These are phyloP conservation scores for Gallirallus australis DNA, from an alignment of 2,797 vertebrate genomes.

Conservation along the genomic window DNA sequence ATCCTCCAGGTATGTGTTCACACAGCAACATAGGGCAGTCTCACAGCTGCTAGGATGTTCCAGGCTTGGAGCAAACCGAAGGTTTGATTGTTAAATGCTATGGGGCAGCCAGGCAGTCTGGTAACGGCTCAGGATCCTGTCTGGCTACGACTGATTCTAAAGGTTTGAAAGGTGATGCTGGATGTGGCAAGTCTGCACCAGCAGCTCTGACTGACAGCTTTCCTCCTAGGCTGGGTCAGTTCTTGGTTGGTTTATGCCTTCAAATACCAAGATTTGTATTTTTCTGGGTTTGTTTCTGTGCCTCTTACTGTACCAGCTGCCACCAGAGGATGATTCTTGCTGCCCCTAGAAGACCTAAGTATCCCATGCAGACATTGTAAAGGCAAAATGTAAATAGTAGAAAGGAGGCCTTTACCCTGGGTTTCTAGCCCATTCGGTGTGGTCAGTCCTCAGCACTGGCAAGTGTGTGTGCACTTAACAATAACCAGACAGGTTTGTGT, in stretches of 20 bases:
- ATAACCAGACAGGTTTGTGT: background rate
- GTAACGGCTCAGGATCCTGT: background rate
- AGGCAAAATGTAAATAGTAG: background rate
- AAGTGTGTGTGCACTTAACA: background rate
- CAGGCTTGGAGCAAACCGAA: background rate
- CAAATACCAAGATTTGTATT: background rate
- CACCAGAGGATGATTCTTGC: background rate
- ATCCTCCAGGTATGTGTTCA: conserved; percentile 73
- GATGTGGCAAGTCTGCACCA: background rate
- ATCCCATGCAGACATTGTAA: background rate
- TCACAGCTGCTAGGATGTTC: background rate
- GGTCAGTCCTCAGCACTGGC: background rate
- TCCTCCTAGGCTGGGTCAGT: background rate
- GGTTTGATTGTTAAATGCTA: accelerated
- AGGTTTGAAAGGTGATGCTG: background rate
- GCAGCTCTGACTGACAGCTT: background rate
- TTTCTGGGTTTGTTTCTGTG: background rate
- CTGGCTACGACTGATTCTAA: background rate
- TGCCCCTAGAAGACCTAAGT: background rate
- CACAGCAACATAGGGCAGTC: accelerated
- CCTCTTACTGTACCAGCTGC: background rate
- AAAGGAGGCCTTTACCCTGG: background rate
- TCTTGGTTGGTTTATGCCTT: background rate
- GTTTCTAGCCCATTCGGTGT: background rate
- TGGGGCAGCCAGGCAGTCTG: accelerated